Evolutionary conservation across 1,140 invertebrate genomes (phyloP).

Genomic region (Apolygus lucorum): DNA sequence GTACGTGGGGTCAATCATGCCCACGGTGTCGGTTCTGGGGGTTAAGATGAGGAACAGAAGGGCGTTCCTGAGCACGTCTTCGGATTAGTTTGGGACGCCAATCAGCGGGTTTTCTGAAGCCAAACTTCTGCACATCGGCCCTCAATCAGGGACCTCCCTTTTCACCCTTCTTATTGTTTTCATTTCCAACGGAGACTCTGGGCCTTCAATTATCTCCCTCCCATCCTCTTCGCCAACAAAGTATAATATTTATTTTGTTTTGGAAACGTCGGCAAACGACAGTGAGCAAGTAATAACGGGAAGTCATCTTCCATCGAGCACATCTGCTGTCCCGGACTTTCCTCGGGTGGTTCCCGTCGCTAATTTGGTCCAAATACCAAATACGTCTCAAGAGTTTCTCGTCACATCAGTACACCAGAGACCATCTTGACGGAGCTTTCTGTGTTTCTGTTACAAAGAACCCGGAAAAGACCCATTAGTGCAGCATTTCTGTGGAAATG

Average conservation of each 20-base stretch:
- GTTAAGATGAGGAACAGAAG: background rate
- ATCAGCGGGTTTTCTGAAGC: background rate
- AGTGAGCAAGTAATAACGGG: background rate
- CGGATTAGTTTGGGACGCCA: background rate
- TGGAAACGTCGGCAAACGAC: background rate
- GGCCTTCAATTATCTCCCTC: background rate
- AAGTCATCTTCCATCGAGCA: background rate
- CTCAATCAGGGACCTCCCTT: background rate
- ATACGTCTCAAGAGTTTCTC: no score
- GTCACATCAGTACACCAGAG: no score
- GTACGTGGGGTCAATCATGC: constrained; percentile 16
- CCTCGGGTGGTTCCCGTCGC: no score
- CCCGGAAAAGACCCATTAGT: no score
- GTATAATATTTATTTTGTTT: background rate
- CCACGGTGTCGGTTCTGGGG: background rate
- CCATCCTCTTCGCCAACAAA: background rate
- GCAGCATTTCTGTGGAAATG: no score
- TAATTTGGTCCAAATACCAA: no score
- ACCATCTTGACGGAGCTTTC: no score
- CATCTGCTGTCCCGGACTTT: background rate
- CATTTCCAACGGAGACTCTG: background rate
- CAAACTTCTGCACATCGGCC: background rate
- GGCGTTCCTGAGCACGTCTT: background rate
- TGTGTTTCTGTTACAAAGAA: no score
- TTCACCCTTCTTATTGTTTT: background rate